Evolutionary conservation across 2,888 invertebrate species (phyloP), one percentile per base, ranked within the genome.

Genomic region (Ganaspis brasiliensis): DNA sequence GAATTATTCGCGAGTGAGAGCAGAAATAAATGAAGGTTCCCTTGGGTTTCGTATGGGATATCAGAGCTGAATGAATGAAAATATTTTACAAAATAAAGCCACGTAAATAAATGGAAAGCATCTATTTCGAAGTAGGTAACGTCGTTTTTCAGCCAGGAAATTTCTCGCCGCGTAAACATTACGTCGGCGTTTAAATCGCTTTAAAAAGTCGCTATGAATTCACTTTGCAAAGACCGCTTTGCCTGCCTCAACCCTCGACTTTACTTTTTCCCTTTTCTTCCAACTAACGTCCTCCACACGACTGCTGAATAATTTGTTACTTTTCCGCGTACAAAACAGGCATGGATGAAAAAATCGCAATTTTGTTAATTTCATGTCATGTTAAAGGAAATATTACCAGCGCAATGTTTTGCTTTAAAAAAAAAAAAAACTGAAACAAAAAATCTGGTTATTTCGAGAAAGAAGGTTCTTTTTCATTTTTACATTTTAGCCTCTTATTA

Each of bases 191-290:
- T 67, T 67, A 67, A 67, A 67, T 67, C 67, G 67, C 67, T 67
- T 67, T 67, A 67, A 67, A 67, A 67, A 67, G 67, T 67, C 67
- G 24, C 67, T 67, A 67, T 67, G 67, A 67, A 67, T 67, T 67
- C 67, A 67, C 45, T 67, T 67, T 67, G 67, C 45, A 49, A 26
- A 67, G 45, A 67, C 45, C 67, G 67, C 45, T 26, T 67, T 45
- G 67, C 67, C 45, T 67, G 40, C 67, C 63, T 63, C 63, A 63
- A 63, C 61, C 40, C 40, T 40, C 63, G 21, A 19, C 26, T 26
- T 45, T 67, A 40, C 45, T 45, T 67, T 67, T 67, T 49, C n/a
- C 45, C 45, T 45, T n/a, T 5, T n/a, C 45, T 45, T 24, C 26
- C 67, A 67, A 67, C 67, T 24, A 24, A 49, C 45, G 24, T 24